Evolutionary conservation across 2,888 invertebrate genomes (phyloP).

Genomic region (Rhingia rostrata): DNA sequence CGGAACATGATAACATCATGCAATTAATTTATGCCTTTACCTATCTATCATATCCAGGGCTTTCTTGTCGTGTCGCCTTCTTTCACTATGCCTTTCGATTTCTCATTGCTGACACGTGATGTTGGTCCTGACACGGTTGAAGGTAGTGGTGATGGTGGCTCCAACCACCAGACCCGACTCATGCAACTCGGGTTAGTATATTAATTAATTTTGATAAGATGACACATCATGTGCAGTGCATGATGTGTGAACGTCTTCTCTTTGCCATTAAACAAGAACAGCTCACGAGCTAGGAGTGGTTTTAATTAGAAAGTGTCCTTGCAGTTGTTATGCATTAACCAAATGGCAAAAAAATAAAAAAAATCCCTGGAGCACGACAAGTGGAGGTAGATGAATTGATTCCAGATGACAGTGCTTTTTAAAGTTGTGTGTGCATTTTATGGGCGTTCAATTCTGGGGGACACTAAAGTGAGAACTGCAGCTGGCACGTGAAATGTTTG

Average conservation of each 20-base stretch:
- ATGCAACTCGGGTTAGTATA: slow-evolving; percentile 30
- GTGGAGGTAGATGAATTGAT: neutral
- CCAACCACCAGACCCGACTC: slow-evolving; percentile 14
- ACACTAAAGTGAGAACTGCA: too few relatives aligned
- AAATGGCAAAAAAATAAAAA: slow-evolving; percentile 1
- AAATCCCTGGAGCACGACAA: neutral
- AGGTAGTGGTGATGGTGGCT: too few relatives aligned
- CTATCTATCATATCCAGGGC: slow-evolving; percentile 57
- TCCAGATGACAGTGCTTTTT: neutral
- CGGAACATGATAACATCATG: slow-evolving; percentile 63
- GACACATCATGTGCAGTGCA: slow-evolving; percentile 45
- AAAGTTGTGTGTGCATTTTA: neutral
- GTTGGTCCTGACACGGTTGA: too few relatives aligned
- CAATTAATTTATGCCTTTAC: slow-evolving; percentile 64
- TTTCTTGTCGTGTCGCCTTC: slow-evolving; percentile 24
- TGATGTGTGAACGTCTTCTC: neutral
- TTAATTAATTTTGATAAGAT: slow-evolving; percentile 72
- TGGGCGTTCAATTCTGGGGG: too few relatives aligned
- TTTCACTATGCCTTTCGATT: slow-evolving; percentile 52
- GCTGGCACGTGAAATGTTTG: too few relatives aligned
- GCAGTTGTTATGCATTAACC: neutral
- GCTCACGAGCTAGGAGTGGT: slow-evolving; percentile 7
- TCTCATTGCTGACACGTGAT: slow-evolving; percentile 5
- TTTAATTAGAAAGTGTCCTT: slow-evolving; percentile 24
- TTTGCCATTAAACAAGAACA: too few relatives aligned